Conservation (phyloP, 1,140 invertebrate species). For the Musca domestica region DNA sequence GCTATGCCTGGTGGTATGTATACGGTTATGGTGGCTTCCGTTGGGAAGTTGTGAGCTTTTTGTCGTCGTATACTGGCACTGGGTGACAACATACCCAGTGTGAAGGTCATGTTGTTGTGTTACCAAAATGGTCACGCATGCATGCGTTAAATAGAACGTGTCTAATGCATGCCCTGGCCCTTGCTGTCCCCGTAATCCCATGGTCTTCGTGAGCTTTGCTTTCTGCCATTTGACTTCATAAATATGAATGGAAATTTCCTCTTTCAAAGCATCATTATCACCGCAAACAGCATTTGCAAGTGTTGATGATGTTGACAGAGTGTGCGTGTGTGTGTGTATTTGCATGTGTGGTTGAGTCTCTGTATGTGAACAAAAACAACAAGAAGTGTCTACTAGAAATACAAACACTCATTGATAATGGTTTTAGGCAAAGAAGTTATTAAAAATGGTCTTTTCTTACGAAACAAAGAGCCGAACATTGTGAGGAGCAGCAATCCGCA, state of each 20-base stretch:
- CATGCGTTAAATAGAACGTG: constrained; percentile 20
- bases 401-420: constrained; percentile 1
- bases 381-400: not conserved
- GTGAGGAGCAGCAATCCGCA: too few species aligned
- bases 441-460: constrained; percentile 2
- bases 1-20: too few species aligned
- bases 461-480: too few species aligned
- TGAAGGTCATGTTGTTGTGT: constrained; percentile 14
- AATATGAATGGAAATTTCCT: constrained; percentile 10
- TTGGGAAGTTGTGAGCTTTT: too few species aligned
- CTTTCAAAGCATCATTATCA: constrained; percentile 11
- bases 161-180: not conserved
- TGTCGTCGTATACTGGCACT: not conserved
- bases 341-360: too few species aligned
- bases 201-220: not conserved
- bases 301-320: constrained; percentile 13
- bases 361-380: not conserved
- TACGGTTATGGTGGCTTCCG: too few species aligned
- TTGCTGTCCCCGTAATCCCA: too few species aligned
- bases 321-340: not conserved
- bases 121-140: constrained; percentile 16
- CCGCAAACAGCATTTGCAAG: constrained; percentile 8
- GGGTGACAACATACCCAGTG: not conserved
- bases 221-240: not conserved
- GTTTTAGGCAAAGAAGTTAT: constrained; percentile 13